Conservation (phyloP, 2,888 invertebrate species). For the Nomada fucata region DNA sequence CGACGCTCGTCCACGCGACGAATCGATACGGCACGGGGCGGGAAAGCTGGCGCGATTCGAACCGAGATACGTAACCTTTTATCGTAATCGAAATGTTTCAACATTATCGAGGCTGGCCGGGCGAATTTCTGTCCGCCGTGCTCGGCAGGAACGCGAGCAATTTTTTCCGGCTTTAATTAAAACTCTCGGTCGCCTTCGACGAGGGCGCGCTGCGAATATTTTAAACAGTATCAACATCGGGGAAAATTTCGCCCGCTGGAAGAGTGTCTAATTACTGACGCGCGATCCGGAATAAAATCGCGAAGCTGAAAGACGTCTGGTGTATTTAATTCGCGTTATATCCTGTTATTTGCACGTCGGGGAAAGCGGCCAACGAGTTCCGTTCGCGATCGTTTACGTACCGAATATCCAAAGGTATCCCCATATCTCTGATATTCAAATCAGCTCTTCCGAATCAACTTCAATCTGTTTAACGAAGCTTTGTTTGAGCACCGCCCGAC, state of each 20-base stretch:
- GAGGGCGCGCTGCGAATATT: background rate
- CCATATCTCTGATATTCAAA: no score
- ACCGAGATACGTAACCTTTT: background rate
- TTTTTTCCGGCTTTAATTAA: slow-evolving; percentile 1
- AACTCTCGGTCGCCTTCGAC: background rate
- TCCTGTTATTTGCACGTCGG: no score
- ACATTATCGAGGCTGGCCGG: background rate
- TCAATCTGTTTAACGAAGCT: no score
- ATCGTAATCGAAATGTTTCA: slow-evolving; percentile 30
- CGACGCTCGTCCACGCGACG: slow-evolving; percentile 28
- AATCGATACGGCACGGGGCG: slow-evolving; percentile 35
- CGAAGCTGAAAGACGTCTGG: no score
- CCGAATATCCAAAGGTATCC: no score
- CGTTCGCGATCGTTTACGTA: no score
- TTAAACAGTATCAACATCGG: background rate
- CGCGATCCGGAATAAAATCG: no score
- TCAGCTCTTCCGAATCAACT: no score
- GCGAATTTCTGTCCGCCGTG: background rate
- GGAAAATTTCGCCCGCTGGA: background rate
- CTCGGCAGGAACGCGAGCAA: background rate
- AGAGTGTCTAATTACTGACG: no score
- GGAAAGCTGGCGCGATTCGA: slow-evolving; percentile 4
- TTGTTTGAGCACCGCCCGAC: no score
- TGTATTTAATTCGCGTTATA: no score
- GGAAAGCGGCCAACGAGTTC: no score